These are phyloP conservation scores for Macquaria ambigua DNA, from an alignment of 2,113 vertebrate genomes.

Conservation along the genomic window DNA sequence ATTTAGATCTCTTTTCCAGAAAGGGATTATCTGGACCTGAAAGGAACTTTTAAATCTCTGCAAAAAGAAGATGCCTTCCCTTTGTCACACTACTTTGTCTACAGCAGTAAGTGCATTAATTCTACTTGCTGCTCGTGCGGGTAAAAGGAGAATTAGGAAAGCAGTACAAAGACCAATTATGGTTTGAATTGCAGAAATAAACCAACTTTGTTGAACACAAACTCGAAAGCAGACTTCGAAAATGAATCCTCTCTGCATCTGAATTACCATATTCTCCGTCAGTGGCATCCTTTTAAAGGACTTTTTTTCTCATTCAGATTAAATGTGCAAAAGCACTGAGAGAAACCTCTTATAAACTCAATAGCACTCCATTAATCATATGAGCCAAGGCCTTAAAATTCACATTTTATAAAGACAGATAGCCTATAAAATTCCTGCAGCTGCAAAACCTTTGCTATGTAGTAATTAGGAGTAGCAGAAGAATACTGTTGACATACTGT, in stretches of 20 bases:
- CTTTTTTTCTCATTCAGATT: not conserved
- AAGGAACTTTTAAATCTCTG: slow-evolving; percentile 8
- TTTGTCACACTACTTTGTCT: not conserved
- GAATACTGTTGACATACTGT: slow-evolving; percentile 16
- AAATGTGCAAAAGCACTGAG: not conserved
- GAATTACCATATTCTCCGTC: not conserved
- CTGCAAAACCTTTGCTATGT: not conserved
- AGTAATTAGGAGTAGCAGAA: not conserved
- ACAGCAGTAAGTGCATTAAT: not conserved
- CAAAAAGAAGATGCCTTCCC: not conserved
- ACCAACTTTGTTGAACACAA: too few relatives aligned
- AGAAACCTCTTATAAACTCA: not conserved
- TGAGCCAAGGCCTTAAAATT: not conserved
- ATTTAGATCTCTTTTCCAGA: slow-evolving; percentile 10
- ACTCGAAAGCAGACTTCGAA: not conserved
- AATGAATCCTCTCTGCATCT: not conserved
- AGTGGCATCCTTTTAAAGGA: not conserved
- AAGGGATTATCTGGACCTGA: slow-evolving; percentile 13
- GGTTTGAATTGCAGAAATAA: not conserved
- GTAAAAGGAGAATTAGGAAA: not conserved
- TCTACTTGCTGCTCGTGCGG: not conserved
- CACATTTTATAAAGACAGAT: not conserved
- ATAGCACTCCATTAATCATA: not conserved
- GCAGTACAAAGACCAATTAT: not conserved
- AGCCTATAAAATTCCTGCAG: not conserved